These are phyloP conservation scores for Pseudomyrmex concolor DNA, from an alignment of 1,140 invertebrate species.

Conservation along the genomic window DNA sequence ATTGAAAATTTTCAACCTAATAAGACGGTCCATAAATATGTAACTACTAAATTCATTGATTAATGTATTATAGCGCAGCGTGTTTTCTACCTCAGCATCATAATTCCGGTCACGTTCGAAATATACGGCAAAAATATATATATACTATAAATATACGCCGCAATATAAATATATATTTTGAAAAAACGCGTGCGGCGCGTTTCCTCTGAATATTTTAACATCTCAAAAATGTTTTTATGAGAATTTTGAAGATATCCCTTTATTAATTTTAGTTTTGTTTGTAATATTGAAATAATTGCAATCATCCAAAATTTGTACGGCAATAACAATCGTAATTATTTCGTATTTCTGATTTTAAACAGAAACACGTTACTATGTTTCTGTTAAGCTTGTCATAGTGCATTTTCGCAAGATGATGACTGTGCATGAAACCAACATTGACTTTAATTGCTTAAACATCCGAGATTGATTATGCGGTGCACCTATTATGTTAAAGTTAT, in stretches of 20 bases:
- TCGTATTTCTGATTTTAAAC: conserved; percentile 55
- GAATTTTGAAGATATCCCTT: not conserved
- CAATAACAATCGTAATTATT: conserved; percentile 30
- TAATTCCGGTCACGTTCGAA: conserved; percentile 40
- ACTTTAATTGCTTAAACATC: conserved; percentile 39
- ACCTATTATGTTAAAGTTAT: conserved; percentile 48
- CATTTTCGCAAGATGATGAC: conserved; percentile 17
- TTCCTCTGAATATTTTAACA: not conserved
- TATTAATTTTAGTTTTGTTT: not conserved
- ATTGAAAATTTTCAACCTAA: conserved; percentile 42
- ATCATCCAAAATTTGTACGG: conserved; percentile 4
- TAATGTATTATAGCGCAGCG: not conserved
- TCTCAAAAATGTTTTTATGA: not conserved
- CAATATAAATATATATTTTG: conserved; percentile 20
- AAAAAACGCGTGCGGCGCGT: not conserved
- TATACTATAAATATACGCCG: not conserved
- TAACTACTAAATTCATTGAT: conserved; percentile 45
- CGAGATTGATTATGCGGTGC: conserved; percentile 23
- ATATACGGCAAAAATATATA: conserved; percentile 45
- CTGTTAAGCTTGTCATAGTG: conserved; percentile 24
- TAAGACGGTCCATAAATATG: conserved; percentile 48
- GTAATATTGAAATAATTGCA: too few relatives aligned
- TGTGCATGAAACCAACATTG: conserved; percentile 25
- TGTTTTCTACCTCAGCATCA: not conserved
- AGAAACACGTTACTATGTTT: conserved; percentile 34